Evolutionary conservation across 2,113 vertebrate genomes (phyloP), one percentile per base, ranked within the genome.

Genomic region (Alethe diademata): DNA sequence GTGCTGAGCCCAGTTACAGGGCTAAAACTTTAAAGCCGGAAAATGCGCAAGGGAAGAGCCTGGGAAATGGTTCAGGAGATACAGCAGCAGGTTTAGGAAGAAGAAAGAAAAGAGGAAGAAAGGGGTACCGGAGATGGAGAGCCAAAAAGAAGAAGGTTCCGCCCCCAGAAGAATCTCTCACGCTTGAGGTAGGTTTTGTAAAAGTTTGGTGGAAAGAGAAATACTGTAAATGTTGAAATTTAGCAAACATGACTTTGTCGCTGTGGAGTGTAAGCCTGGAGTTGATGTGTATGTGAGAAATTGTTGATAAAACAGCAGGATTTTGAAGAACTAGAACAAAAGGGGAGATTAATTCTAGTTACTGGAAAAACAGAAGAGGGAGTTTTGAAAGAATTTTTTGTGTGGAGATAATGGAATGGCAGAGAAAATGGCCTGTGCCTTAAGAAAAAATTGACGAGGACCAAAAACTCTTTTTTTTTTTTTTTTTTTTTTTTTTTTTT

Each of bases 111-210:
- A 58, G 9, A 6, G 0, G 33, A 54, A 54, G 18, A 26, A 94
- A 7, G 26, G 2, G 2, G 0, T 5, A 16, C 45, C 0, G 3
- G 19, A 78, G 12, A 5, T 5, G 12, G 38, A 36, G 5, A 22
- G 8, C 0, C 9, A 66, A 13, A 33, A 65, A 2, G 8, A 19
- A 6, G n/a, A 28, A 15, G 18, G 23, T 19, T 43, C 5, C 1
- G 1, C 4, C 22, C 1, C 8, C 5, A 1, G n/a, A 50, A 24
- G 18, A 35, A n/a, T 1, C 1, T 13, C 8, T 25, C 22, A 65
- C 4, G 0, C 1, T 28, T 29, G 25, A 92, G 64, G 75, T 85
- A 76, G 5, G 66, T 42, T 36, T 82, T 28, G 72, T 64, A 31
- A 69, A 76, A 43, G 28, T 48, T 69, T 62, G 12, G 19, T 65